Base-by-base conservation (phyloP, 1,140 invertebrate species). In the Telenomus remus region DNA sequence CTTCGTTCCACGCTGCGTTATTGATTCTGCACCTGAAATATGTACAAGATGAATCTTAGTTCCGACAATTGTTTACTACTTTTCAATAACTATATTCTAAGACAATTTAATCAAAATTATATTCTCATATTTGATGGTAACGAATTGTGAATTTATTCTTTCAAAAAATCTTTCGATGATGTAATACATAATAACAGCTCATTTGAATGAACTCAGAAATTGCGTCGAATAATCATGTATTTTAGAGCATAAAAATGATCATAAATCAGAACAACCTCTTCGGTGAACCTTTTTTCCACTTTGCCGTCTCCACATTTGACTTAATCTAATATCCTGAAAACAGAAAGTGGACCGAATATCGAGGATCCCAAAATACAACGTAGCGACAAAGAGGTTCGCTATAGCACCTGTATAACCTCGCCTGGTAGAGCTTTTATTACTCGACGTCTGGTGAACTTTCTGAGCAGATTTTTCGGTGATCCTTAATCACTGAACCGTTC, bases 341-440 rank as follows among this genome's bases (percentile, higher is more conserved):
- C 15, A 19, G 49, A 74, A 74, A 74, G 46, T 74, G 14, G 71
- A 66, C 71, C 57, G 61, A 63, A 61, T 66, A 59, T 65, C 46
- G 14, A 27, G 43, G 27, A 65, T 66, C 54, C 48, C 50, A 37
- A 11, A 48, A 61, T 61, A 59, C 61, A 66, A 63, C 35, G 56
- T 68, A 55, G 63, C 63, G 71, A 73, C 48, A 27, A 6, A 65
- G 46, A 56, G 49, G 44, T 49, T 48, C 56, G 35, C 50, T 11
- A 44, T 39, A 14, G 57, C n/a, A n/a, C n/a, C n/a, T n/a, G n/a
- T n/a, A n/a, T 42, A 37, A 42, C 27, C n/a, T 50, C 15, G 42
- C 35, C 46, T 61, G 12, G 39, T n/a, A n/a, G n/a, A 57, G 63
- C 53, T 75, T 75, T 75, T 75, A 75, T 75, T 63, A 64, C 71